Base-by-base conservation (phyloP, 2,797 vertebrate species). In the Intellagama lesueurii region DNA sequence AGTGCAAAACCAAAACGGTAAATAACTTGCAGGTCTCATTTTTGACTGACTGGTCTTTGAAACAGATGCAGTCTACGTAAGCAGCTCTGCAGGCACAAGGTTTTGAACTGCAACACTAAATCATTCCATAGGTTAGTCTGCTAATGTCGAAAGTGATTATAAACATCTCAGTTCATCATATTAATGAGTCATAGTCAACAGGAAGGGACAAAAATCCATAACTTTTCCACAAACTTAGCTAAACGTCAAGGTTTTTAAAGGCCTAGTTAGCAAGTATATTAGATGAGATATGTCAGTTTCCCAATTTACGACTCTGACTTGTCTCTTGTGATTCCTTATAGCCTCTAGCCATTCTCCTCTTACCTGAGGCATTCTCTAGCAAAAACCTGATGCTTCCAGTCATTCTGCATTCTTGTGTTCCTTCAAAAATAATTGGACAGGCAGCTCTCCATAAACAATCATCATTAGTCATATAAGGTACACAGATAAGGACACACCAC, bases 381-480 rank as follows among this genome's bases (percentile, higher is more conserved):
- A 98, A 97, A 97, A 97, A 98, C 96, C 98, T 98, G 98, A 99
- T 99, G 98, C 98, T 99, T 98, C 98, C 98, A 98, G 98, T 99
- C 98, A 99, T 99, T 98, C 98, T 98, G 98, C 98, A 99, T 99
- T 98, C 98, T 97, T 98, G 98, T 98, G 98, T 99, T 99, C 98
- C 98, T 99, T 98, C 98, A 98, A 98, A 99, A 99, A 99, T 99
- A 99, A 99, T 99, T 99, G 98, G 98, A 98, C 98, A 98, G 98
- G 98, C 98, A 98, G 97, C 98, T 98, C 98, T 98, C 97, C 97
- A 97, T 98, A 97, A 98, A 98, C 98, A 98, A 98, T 97, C 97
- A 96, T 97, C 97, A 98, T 98, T 98, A 97, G 97, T 95, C 95
- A 96, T 93, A 96, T 90, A 95, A 92, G 47, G 95, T 97, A 97